phyloP scores from a whole-genome alignment of 2,888 invertebrate species.

The Amiota communis region DNA sequence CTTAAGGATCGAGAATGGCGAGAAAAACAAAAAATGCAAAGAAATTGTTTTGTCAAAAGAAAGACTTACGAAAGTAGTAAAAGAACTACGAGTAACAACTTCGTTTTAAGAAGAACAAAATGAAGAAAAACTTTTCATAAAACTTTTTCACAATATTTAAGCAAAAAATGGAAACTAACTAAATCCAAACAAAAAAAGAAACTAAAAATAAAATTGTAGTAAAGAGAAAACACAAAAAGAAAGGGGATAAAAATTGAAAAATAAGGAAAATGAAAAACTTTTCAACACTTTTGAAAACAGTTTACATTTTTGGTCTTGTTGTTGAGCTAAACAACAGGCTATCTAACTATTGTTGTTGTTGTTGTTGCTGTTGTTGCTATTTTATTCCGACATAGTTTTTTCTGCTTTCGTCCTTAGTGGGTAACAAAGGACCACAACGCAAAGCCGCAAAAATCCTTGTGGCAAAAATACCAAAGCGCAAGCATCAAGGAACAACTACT shows the following conservation, averaged over 20 bases:
- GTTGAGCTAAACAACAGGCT: neutral
- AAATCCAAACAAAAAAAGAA: constrained; percentile 32
- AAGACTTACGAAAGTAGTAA: neutral
- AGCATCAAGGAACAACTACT: neutral
- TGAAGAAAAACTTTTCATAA: constrained; percentile 26
- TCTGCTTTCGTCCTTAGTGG: neutral
- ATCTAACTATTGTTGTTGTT: constrained; percentile 54
- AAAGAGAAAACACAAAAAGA: neutral
- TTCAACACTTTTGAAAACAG: constrained; percentile 27
- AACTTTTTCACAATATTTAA: constrained; percentile 59
- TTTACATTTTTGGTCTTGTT: constrained; percentile 1
- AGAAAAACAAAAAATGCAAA: constrained; percentile 44
- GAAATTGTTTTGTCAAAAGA: constrained; percentile 9
- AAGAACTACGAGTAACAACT: neutral
- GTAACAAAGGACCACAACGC: constrained; percentile 15
- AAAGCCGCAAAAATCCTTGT: constrained; percentile 27
- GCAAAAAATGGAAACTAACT: constrained; percentile 3
- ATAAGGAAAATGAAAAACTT: constrained; percentile 15
- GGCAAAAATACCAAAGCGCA: constrained; percentile 12
- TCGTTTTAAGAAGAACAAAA: neutral
- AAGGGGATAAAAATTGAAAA: constrained; percentile 1
- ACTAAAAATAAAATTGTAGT: constrained; percentile 47
- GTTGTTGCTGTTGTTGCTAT: constrained; percentile 46
- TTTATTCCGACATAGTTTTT: constrained; percentile 4
- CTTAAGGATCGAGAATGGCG: constrained; percentile 47